Conservation (phyloP, 2,888 invertebrate genomes). For the Pyrrhosoma nymphula region DNA sequence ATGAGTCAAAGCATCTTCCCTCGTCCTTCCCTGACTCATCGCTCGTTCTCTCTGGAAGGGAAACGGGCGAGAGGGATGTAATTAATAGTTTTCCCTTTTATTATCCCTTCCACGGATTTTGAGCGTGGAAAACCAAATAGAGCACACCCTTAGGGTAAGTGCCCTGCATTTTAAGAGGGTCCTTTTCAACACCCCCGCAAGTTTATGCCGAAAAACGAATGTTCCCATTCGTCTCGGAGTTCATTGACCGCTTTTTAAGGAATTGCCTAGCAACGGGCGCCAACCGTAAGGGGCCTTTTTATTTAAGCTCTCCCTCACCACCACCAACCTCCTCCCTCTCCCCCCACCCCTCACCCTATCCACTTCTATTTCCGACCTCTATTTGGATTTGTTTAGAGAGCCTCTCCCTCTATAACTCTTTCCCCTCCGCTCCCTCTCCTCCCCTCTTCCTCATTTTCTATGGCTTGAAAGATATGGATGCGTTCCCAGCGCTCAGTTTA, state of each 20-base stretch:
- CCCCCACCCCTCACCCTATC: not conserved
- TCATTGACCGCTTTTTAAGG: constrained; percentile 31
- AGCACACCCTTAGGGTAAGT: not conserved
- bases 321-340: too few species aligned
- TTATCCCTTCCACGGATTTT: not conserved
- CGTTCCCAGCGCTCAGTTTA: not conserved
- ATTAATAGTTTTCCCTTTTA: too few species aligned
- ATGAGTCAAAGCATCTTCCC: not conserved
- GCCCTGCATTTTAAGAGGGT: not conserved
- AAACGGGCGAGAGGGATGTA: too few species aligned
- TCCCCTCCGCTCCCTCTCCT: not conserved
- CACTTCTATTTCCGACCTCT: constrained; percentile 34
- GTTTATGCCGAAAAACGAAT: constrained; percentile 41
- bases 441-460: not conserved
- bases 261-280: not conserved
- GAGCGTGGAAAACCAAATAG: not conserved
- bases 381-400: constrained; percentile 35
- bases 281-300: not conserved
- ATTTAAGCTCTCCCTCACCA: not conserved
- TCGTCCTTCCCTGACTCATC: not conserved
- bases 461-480: not conserved
- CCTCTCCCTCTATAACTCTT: not conserved
- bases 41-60: too few species aligned
- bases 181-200: not conserved
- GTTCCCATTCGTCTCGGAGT: constrained; percentile 1